phyloP scores from a whole-genome alignment of 2,113 vertebrate species.

The Phaethon lepturus region DNA sequence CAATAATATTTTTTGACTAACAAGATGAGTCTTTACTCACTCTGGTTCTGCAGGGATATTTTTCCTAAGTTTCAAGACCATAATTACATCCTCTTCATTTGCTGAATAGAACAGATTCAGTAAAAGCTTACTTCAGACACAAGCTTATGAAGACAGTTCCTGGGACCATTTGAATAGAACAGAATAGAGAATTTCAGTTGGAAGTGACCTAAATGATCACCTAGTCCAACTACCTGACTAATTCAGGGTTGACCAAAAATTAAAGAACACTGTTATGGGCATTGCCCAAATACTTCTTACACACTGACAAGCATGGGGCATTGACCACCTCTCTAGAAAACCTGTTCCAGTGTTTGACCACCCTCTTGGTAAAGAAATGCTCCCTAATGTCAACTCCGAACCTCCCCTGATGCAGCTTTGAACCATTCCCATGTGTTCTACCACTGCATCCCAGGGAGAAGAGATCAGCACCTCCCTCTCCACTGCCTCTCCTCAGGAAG shows the following conservation, averaged over 20 bases:
- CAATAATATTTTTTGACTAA: neutral
- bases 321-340: neutral
- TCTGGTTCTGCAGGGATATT: neutral
- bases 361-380: neutral
- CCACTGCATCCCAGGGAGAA: neutral
- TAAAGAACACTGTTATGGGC: too few species aligned
- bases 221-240: too few species aligned
- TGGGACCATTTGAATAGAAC: neutral
- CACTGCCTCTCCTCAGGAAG: neutral
- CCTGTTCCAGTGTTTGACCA: neutral
- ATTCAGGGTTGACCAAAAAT: too few species aligned
- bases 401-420: neutral
- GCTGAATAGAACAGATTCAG: neutral
- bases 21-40: neutral
- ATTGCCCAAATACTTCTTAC: too few species aligned
- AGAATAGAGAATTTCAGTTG: neutral
- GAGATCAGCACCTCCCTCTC: neutral
- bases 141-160: neutral
- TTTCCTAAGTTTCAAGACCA: neutral
- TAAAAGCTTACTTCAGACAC: neutral
- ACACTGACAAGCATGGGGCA: too few species aligned
- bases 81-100: neutral
- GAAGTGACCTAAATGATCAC: neutral
- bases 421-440: accelerated
- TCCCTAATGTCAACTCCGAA: neutral